Conservation (phyloP, 1,140 invertebrate genomes). For the Microplitis demolitor region DNA sequence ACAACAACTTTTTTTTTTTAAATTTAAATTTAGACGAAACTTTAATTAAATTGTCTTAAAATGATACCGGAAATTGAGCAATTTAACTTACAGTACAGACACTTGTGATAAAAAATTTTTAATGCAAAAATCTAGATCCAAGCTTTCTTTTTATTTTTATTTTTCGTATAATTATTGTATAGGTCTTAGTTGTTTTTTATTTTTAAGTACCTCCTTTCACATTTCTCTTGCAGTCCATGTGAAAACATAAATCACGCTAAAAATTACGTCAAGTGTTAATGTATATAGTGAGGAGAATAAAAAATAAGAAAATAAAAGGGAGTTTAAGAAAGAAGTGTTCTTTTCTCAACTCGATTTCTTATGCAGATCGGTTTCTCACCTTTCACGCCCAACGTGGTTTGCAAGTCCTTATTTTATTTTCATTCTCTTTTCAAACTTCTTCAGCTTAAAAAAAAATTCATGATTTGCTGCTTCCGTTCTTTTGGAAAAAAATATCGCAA, state of each 20-base stretch:
- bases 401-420: conserved; percentile 24
- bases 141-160: too few relatives aligned
- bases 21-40: too few relatives aligned
- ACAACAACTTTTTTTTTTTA: too few relatives aligned
- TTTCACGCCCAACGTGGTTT: conserved; percentile 28
- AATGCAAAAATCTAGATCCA: too few relatives aligned
- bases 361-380: conserved; percentile 44
- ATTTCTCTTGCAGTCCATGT: conserved; percentile 31
- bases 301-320: neutral
- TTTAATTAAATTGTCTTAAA: too few relatives aligned
- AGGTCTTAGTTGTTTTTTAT: neutral
- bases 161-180: neutral
- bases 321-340: neutral
- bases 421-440: conserved; percentile 20
- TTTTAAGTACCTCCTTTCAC: neutral
- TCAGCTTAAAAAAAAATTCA: neutral
- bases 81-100: too few relatives aligned
- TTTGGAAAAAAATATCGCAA: neutral
- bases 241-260: conserved; percentile 43
- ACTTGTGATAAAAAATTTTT: too few relatives aligned
- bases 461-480: conserved; percentile 13
- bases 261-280: neutral
- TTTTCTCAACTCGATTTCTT: conserved; percentile 42
- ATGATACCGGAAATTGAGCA: too few relatives aligned
- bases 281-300: neutral